phyloP scores from a whole-genome alignment of 37 sponge, comb jelly and placozoan genomes.

The Mnemiopsis leidyi region DNA sequence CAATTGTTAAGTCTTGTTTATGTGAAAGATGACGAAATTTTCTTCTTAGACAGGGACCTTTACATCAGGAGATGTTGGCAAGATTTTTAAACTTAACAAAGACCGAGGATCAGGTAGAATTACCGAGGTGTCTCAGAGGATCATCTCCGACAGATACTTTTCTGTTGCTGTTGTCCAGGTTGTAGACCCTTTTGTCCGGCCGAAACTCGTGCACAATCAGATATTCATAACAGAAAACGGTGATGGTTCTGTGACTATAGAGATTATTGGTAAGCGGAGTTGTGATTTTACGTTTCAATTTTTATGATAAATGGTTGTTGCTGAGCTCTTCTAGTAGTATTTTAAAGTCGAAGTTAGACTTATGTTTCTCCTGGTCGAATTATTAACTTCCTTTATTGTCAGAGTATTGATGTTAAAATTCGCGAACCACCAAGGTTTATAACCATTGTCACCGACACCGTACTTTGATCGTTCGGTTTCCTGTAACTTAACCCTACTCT shows the following conservation, averaged over 20 bases:
- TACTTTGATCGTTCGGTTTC: too few relatives aligned
- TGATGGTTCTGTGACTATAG: background rate
- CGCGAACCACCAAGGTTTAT: background rate
- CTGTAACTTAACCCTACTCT: too few relatives aligned
- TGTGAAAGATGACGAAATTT: too few relatives aligned
- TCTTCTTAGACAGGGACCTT: background rate
- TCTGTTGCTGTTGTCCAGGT: background rate
- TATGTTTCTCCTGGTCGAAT: too few relatives aligned
- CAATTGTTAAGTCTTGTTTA: too few relatives aligned
- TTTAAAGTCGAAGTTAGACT: background rate
- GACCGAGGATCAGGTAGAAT: background rate
- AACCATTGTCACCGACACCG: too few relatives aligned
- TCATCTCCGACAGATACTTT: background rate
- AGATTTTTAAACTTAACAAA: background rate
- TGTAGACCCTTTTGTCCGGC: background rate
- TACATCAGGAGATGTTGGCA: background rate
- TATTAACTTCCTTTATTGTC: background rate
- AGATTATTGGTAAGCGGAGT: background rate
- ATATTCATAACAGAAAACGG: background rate
- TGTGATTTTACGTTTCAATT: background rate
- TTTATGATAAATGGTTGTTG: background rate
- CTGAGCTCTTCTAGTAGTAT: background rate
- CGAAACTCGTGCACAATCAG: background rate
- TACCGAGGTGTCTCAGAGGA: background rate
- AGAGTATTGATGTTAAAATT: background rate